Evolutionary conservation across 2,113 vertebrate genomes (phyloP).

Genomic region (Struthidea cinerea): DNA sequence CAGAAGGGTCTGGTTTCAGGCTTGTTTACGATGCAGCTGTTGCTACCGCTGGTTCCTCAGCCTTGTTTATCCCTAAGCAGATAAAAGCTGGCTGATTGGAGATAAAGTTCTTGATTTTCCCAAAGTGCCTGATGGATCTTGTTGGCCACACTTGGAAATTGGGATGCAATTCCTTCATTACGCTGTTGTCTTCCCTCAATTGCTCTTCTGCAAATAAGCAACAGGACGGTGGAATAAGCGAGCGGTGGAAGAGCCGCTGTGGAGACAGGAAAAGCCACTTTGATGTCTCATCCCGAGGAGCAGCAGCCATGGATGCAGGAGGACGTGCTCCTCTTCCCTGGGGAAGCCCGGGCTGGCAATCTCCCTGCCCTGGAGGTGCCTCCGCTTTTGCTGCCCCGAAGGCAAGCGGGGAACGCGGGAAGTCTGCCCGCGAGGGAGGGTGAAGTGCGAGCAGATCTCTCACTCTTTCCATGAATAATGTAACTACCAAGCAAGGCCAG

Average conservation of each 20-base stretch:
- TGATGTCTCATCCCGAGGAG: accelerated
- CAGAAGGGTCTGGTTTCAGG: slow-evolving; percentile 20
- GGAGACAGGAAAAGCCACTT: neutral
- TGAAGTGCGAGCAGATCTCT: neutral
- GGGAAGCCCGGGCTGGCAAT: neutral
- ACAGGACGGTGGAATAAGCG: neutral
- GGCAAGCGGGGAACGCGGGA: accelerated
- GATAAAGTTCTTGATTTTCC: slow-evolving; percentile 54
- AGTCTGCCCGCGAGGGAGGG: neutral
- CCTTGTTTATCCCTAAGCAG: slow-evolving; percentile 54
- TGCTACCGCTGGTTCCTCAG: slow-evolving; percentile 17
- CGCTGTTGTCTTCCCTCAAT: neutral
- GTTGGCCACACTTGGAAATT: slow-evolving; percentile 53
- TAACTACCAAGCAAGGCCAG: neutral
- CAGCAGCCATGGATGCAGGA: accelerated
- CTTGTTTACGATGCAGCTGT: slow-evolving; percentile 33
- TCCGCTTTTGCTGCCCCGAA: neutral
- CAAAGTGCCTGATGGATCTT: slow-evolving; percentile 45
- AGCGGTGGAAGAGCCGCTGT: neutral
- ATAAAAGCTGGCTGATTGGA: slow-evolving; percentile 64
- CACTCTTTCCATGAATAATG: neutral
- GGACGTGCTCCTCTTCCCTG: accelerated
- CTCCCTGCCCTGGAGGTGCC: neutral
- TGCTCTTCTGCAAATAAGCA: neutral
- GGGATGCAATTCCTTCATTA: neutral